Conservation (phyloP, 1,140 invertebrate genomes). For the Cotesia typhae region DNA sequence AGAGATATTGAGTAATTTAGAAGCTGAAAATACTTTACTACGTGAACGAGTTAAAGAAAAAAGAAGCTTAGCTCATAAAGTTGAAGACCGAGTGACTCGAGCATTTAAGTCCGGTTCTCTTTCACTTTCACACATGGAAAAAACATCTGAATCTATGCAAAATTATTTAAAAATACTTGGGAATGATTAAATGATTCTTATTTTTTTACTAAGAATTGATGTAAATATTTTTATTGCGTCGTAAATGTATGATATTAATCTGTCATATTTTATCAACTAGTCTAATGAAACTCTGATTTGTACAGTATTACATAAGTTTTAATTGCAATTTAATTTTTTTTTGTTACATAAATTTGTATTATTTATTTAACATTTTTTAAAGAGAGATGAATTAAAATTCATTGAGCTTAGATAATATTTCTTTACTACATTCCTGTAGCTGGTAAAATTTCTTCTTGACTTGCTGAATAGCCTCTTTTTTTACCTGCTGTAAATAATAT, state of each 20-base stretch:
- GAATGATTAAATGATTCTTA: slow-evolving; percentile 9
- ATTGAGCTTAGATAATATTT: too few relatives aligned
- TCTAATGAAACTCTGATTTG: too few relatives aligned
- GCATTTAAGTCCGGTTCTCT: slow-evolving; percentile 35
- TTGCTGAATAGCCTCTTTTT: background rate
- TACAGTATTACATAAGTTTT: too few relatives aligned
- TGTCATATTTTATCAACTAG: too few relatives aligned
- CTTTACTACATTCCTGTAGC: too few relatives aligned
- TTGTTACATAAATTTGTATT: too few relatives aligned
- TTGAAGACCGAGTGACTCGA: slow-evolving; percentile 29
- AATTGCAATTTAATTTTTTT: too few relatives aligned
- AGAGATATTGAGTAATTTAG: slow-evolving; percentile 39
- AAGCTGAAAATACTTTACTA: slow-evolving; percentile 48
- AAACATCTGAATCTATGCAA: slow-evolving; percentile 32
- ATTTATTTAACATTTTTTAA: too few relatives aligned
- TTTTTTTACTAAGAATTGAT: background rate
- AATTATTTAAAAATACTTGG: slow-evolving; percentile 32
- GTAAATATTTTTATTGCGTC: background rate
- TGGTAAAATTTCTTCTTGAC: too few relatives aligned
- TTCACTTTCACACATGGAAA: slow-evolving; percentile 38
- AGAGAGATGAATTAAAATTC: too few relatives aligned
- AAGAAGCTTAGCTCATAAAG: slow-evolving; percentile 36
- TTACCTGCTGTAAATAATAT: too few relatives aligned
- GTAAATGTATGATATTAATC: background rate
- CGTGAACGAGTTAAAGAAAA: slow-evolving; percentile 40